Base-by-base conservation (phyloP, 2,888 invertebrate species). In the Hololepta plana region DNA sequence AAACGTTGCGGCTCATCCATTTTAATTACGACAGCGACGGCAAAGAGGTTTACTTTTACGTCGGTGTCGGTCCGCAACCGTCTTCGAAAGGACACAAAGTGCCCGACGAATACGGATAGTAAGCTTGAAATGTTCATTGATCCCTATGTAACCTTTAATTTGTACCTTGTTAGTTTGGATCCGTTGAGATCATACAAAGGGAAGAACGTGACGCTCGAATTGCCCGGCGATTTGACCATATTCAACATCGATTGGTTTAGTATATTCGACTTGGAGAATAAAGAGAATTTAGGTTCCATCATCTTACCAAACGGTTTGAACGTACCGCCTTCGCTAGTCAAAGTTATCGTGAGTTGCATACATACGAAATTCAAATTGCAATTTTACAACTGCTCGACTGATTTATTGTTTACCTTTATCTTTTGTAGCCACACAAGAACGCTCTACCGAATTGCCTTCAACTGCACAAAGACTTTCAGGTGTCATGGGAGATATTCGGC, bases 51-150 rank as follows among this genome's bases (percentile, higher is more conserved):
- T 80, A 75, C 52, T 88, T 90, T 55, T 85, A 82, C 81, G 72
- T 76, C 1, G 90, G 90, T 6, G 73, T 77, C 30, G 88, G 88
- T 0, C 77, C 88, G 12, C 82, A 85, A 46, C 87, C 88, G 0
- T 76, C 75, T 7, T 66, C 75, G 22, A 73, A 76, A 41, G 90
- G 88, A 1, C 59, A 57, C 37, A 77, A 74, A 56, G 72, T 90
- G 34, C 85, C 88, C 1, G 85, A 90, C 52, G 88, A 90, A 53
- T 68, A 76, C 42, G 90, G 90, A 62, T 90, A 87, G 87, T 88
- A 56, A 75, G 84, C 69, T 24, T 22, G 11, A 8, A 19, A 11
- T 26, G 15, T 14, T 15, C 13, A 11, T n/a, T n/a, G n/a, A n/a
- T 22, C 21, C 5, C 21, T 21, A 7, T 7, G 5, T 21, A 21